These are phyloP conservation scores for Bellardia bayeri DNA, from an alignment of 2,888 invertebrate species.

Conservation along the genomic window DNA sequence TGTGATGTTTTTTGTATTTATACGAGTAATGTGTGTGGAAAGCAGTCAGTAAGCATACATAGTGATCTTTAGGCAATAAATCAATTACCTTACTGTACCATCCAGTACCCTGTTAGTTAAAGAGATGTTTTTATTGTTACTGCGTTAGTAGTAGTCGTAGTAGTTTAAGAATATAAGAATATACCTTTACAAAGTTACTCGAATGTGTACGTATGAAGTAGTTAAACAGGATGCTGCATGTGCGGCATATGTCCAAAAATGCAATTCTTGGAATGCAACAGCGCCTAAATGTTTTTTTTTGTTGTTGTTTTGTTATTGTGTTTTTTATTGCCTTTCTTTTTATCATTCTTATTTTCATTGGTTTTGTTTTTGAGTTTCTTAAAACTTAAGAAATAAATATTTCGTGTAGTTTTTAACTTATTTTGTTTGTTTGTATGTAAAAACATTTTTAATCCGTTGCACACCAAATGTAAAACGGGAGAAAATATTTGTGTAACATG, in stretches of 20 bases:
- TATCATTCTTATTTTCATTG: background rate
- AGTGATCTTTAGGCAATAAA: conserved; percentile 62
- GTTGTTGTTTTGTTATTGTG: background rate
- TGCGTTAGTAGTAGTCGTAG: background rate
- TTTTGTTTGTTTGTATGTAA: conserved; percentile 2
- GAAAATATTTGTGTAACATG: background rate
- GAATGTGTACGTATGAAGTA: background rate
- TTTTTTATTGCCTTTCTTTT: conserved; percentile 31
- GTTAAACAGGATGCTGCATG: conserved; percentile 59
- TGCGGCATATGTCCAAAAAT: conserved; percentile 56
- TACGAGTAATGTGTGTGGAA: background rate
- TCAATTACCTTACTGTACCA: conserved; percentile 60
- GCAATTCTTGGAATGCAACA: conserved; percentile 55
- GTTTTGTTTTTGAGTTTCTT: background rate
- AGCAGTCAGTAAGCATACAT: conserved; percentile 14
- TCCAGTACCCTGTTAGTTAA: conserved; percentile 28
- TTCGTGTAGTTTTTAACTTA: conserved; percentile 3
- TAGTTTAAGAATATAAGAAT: conserved; percentile 34
- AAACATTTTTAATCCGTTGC: conserved; percentile 13
- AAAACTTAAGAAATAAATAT: conserved; percentile 20
- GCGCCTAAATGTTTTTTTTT: conserved; percentile 44
- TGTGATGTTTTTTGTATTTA: background rate
- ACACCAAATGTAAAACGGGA: background rate
- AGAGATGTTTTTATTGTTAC: conserved; percentile 19
- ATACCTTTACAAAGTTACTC: background rate